A percentile compares a stretch with the other conserved stretches of the same genome.
Evolutionary conservation across 2,797 vertebrate species (phyloP).

Genomic region (Micromesistius poutassou): DNA sequence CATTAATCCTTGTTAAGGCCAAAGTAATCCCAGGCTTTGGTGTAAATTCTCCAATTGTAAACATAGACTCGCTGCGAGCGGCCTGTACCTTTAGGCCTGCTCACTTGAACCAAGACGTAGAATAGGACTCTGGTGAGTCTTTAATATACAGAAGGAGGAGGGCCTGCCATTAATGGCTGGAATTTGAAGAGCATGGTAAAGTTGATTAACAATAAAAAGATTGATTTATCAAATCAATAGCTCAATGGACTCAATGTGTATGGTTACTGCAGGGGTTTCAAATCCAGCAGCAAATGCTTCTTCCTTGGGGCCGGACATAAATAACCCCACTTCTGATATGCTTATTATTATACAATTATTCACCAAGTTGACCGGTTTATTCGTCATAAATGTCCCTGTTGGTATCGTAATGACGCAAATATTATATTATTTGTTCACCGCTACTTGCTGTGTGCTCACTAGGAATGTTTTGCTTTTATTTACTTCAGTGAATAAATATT

Average conservation of each 20-base stretch:
- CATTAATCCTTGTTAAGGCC: slow-evolving; percentile 9
- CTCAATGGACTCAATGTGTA: not conserved
- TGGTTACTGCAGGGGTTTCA: not conserved
- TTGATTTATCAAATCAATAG: not conserved
- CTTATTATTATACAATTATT: not conserved
- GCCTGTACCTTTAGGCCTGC: not conserved
- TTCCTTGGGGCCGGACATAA: not conserved
- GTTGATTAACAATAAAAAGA: not conserved
- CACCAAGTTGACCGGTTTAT: not conserved
- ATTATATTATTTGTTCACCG: not conserved
- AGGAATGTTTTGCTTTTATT: not conserved
- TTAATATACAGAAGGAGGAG: slow-evolving; percentile 7
- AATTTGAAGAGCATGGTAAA: slow-evolving; percentile 1
- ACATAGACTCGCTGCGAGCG: not conserved
- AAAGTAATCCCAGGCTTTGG: slow-evolving; percentile 17
- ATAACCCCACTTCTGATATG: not conserved
- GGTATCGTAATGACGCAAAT: not conserved
- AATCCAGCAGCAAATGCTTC: not conserved
- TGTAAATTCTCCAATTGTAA: slow-evolving; percentile 4
- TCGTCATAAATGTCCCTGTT: not conserved
- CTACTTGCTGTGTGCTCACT: too few species aligned
- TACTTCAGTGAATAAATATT: not conserved
- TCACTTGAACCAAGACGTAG: slow-evolving; percentile 42
- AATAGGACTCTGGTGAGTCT: slow-evolving; percentile 19
- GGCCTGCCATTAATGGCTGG: not conserved